These are phyloP conservation scores for Drosophila suzukii DNA, from an alignment of 1,140 invertebrate species.

Conservation along the genomic window DNA sequence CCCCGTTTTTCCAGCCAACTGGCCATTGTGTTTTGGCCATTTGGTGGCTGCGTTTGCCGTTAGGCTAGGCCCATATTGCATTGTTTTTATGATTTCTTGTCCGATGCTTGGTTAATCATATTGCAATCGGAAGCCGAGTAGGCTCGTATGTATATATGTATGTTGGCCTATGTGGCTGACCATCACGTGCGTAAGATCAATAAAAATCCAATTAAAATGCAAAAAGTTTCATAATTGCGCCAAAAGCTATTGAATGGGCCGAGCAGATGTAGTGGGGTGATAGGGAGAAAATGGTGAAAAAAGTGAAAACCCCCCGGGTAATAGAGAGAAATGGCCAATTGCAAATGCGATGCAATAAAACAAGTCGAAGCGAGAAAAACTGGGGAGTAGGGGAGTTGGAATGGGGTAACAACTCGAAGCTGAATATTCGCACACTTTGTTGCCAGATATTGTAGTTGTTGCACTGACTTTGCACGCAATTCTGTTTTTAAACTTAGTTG, in stretches of 20 bases:
- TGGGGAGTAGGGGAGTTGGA: neutral
- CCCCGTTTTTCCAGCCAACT: slow-evolving; percentile 43
- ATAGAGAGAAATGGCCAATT: slow-evolving; percentile 68
- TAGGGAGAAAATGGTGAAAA: slow-evolving; percentile 10
- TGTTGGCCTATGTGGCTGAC: neutral
- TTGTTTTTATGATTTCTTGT: slow-evolving; percentile 24
- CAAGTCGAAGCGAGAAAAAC: slow-evolving; percentile 16
- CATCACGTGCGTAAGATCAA: slow-evolving; percentile 82
- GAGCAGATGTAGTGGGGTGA: neutral
- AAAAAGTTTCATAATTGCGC: slow-evolving; percentile 78
- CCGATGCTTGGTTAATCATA: slow-evolving; percentile 39
- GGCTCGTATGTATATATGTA: slow-evolving; percentile 15
- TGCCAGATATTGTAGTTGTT: slow-evolving; percentile 29
- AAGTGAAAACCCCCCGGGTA: slow-evolving; percentile 59
- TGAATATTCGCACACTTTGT: slow-evolving; percentile 56
- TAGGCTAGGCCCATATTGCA: slow-evolving; percentile 48
- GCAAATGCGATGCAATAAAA: slow-evolving; percentile 66
- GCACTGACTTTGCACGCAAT: slow-evolving; percentile 71
- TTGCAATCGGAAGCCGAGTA: slow-evolving; percentile 35
- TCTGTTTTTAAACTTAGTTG: slow-evolving; percentile 47
- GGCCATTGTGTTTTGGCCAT: slow-evolving; percentile 55
- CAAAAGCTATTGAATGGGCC: slow-evolving; percentile 26
- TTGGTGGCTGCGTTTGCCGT: slow-evolving; percentile 59
- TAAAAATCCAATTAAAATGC: slow-evolving; percentile 82
- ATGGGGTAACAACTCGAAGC: slow-evolving; percentile 42